Conservation (phyloP, 1,140 invertebrate genomes). For the Zeugodacus cucurbitae region DNA sequence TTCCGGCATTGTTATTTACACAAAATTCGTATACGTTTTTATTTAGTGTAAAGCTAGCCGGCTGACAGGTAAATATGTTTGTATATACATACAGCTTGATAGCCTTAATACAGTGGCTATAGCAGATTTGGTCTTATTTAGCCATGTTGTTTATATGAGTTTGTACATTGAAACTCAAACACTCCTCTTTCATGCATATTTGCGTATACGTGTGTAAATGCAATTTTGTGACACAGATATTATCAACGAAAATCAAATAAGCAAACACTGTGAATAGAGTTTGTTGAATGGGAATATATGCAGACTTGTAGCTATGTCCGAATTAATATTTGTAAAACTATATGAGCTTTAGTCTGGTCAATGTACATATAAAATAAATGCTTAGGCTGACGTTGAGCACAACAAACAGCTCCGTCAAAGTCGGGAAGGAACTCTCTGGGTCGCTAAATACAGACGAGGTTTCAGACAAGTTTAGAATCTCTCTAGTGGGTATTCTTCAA, state of each 20-base stretch:
- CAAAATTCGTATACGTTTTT: background rate
- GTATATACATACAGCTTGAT: background rate
- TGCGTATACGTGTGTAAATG: background rate
- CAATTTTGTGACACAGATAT: background rate
- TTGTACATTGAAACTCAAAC: background rate
- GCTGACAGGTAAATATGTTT: background rate
- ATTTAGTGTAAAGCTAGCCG: background rate
- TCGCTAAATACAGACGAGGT: too few relatives aligned
- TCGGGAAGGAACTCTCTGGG: too few relatives aligned
- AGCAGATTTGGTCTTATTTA: too few relatives aligned
- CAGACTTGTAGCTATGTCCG: background rate
- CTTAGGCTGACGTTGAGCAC: too few relatives aligned
- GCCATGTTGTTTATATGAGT: background rate
- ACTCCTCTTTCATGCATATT: background rate
- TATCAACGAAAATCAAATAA: background rate
- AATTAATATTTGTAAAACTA: background rate
- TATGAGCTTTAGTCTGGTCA: too few relatives aligned
- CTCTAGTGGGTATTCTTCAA: too few relatives aligned
- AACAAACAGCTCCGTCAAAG: too few relatives aligned
- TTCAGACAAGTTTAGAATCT: too few relatives aligned
- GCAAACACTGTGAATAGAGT: background rate
- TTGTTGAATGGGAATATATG: background rate
- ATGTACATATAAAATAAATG: too few relatives aligned
- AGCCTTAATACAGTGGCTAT: background rate
- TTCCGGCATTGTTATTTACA: slow-evolving; percentile 19